Evolutionary conservation across 2,888 invertebrate genomes (phyloP), one percentile per base, ranked within the genome.

Genomic region (Melitaea athalia): DNA sequence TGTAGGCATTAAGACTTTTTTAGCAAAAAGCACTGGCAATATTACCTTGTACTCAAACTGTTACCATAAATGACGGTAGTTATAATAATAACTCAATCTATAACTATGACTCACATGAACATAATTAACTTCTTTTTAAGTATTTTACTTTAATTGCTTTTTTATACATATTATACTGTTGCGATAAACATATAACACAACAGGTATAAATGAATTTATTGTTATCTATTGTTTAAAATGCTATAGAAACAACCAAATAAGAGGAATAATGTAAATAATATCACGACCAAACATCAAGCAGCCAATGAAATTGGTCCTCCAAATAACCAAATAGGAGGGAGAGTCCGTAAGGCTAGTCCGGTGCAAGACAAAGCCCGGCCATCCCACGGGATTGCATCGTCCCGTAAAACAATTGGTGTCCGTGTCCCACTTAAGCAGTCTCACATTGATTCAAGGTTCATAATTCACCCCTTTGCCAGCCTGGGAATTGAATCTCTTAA

Each of bases 1-100:
- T 70, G 64, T 66, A 38, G 45, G 52, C 69, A 69, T 71, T 71
- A 71, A 42, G 64, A 43, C 11, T 63, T 68, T 70, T 71, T 64
- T 62, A 66, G 47, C 31, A 17, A n/a, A 59, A 64, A 62, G 43
- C 7, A 31, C 3, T 33, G 53, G 53, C 14, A 14, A 33, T 55
- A 55, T 55, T 55, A 55, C 31, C 1, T 55, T 31, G 33, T 33
- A 33, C 53, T 55, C 53, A 55, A 55, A 55, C 12, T 55, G 53
- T 55, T 33, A 33, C 14, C 33, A 55, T n/a, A 55, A 55, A 55
- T 55, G n/a, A 49, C n/a, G 14, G 47, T 6, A 6, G 47, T 49
- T n/a, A 14, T 55, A 31, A 31, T 55, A 33, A 55, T 55, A 55
- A 31, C 53, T 31, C 8, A 33, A 55, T 55, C 31, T 55, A 15